phyloP scores from a whole-genome alignment of 2,888 invertebrate species.

The Amphimallon solstitiale region DNA sequence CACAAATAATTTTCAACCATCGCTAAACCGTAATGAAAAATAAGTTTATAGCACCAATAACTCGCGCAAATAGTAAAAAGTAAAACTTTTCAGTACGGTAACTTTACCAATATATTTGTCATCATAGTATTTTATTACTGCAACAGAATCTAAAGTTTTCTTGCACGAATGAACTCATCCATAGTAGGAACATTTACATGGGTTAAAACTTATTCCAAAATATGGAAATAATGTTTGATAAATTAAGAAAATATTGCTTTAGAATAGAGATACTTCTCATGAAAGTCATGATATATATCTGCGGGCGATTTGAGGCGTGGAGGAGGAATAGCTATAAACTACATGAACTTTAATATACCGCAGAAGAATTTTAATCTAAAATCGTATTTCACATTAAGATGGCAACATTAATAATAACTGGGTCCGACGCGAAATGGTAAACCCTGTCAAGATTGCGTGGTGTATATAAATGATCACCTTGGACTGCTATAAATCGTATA shows the following conservation, averaged over 20 bases:
- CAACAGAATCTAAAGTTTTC: no score
- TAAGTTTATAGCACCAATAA: no score
- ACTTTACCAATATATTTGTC: no score
- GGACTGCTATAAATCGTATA: conserved; percentile 8
- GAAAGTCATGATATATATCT: conserved; percentile 25
- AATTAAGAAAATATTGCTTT: neutral
- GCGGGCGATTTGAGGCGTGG: conserved; percentile 1
- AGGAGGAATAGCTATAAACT: conserved; percentile 19
- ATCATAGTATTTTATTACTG: no score
- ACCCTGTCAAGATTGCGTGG: conserved; percentile 34
- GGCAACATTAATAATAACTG: conserved; percentile 42
- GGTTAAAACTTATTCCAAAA: neutral
- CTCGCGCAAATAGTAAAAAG: no score
- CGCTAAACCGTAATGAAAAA: no score
- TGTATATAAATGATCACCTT: conserved; percentile 23
- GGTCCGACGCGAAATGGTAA: conserved; percentile 35
- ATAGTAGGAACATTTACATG: no score
- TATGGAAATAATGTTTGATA: neutral
- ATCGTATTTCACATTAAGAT: conserved; percentile 41
- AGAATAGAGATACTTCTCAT: conserved; percentile 17
- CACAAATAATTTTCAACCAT: no score
- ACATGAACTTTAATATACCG: conserved; percentile 42
- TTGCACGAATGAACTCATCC: no score
- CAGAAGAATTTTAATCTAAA: conserved; percentile 43
- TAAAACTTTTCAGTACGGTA: no score